phyloP scores from a whole-genome alignment of 92 coral and sea anemone species.

The Metridium senile region DNA sequence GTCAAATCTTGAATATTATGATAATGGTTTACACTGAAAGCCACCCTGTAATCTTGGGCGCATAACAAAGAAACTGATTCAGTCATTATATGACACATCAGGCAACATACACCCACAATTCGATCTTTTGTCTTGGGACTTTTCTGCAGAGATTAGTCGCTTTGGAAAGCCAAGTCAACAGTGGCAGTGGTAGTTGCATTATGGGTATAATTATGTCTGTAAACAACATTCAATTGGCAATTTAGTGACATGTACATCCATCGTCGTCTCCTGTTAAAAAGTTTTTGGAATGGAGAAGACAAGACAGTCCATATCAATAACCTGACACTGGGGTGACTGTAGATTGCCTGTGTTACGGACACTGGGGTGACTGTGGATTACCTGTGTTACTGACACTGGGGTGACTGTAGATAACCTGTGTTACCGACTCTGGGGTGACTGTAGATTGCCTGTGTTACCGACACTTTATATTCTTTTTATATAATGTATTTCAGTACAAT shows the following conservation, averaged over 20 bases:
- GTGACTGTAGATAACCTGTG: too few relatives aligned
- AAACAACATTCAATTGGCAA: constrained; percentile 13
- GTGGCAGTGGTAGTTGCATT: constrained; percentile 12
- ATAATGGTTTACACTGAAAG: constrained; percentile 42
- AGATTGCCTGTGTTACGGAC: too few relatives aligned
- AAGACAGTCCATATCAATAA: too few relatives aligned
- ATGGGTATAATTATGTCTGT: constrained; percentile 23
- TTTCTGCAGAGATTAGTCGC: constrained; percentile 3
- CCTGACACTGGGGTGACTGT: too few relatives aligned
- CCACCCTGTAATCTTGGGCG: constrained; percentile 18
- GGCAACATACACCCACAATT: not conserved
- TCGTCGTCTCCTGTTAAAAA: constrained; percentile 8
- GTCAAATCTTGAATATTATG: constrained; percentile 13
- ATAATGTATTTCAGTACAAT: too few relatives aligned
- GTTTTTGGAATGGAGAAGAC: constrained; percentile 19
- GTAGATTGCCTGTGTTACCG: too few relatives aligned
- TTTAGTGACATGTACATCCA: constrained; percentile 27
- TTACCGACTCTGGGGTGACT: too few relatives aligned
- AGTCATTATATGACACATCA: constrained; percentile 9
- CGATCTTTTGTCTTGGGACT: constrained; percentile 23
- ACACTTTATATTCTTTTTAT: too few relatives aligned
- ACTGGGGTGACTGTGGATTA: too few relatives aligned
- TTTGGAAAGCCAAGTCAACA: constrained; percentile 46
- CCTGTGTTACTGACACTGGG: too few relatives aligned
- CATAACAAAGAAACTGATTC: constrained; percentile 13